Evolutionary conservation across 2,797 vertebrate genomes (phyloP), one percentile per base, ranked within the genome.

Genomic region (Acrossocheilus wenchowensis): DNA sequence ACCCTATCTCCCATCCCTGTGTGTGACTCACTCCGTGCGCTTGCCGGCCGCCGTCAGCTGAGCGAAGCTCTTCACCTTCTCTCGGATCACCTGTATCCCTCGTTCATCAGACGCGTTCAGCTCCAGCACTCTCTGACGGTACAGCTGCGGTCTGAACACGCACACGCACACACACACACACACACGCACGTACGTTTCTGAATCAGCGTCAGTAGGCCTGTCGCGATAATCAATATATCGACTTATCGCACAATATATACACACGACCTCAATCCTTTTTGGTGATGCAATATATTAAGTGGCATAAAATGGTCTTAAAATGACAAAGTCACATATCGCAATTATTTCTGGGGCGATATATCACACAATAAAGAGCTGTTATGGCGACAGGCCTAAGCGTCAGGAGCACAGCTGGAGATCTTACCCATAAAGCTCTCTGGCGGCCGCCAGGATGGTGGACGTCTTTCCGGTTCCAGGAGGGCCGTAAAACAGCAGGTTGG

Each of bases 391-490:
- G 9, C 41, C 8, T 9, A 43, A 9, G 41, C 11, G 1, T 50
- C 48, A 11, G 7, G 5, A 41, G 14, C 7, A 66, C 23, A 41
- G 21, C 19, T 8, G 23, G 34, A 34, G 52, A 14, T 36, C 30
- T 95, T 93, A 99, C 98, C 98, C 98, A 82, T 95, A 99, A 78
- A 99, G 97, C 84, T 99, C 98, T 93, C 97, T 96, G 62, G 98
- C 97, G 89, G 98, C 97, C 91, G 98, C 98, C 89, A 99, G 94
- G 93, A 99, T 99, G 62, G 98, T 99, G 19, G 98, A 99, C 54
- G 98, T 99, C 94, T 99, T 99, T 89, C 98, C 98, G 91, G 98
- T 99, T 94, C 98, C 98, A 90, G 98, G 98, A 75, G 98, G 98
- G 1, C 98, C 98, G 21, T 99, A 99, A 92, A 99, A 99, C 78